Base-by-base conservation (phyloP, 2,113 vertebrate genomes). In the Malurus melanocephalus region DNA sequence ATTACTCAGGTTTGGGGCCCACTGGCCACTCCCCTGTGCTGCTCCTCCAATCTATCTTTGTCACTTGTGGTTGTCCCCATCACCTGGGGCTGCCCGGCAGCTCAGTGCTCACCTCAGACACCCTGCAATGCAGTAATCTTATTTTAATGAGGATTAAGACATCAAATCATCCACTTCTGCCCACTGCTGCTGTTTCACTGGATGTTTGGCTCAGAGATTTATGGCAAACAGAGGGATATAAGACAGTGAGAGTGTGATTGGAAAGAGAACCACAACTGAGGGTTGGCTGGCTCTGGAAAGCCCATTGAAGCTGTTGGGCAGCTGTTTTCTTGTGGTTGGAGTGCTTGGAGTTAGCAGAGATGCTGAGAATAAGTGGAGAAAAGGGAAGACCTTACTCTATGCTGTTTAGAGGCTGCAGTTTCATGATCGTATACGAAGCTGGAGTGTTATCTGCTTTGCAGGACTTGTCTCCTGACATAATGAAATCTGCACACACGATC, bases 381-480 rank as follows among this genome's bases (percentile, higher is more conserved):
- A 18, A 69, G 35, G 35, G 28, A 38, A 71, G 4, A 57, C 75
- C 96, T 48, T 80, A 67, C 26, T 97, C 97, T 9, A 52, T 98
- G 6, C 96, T 98, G 15, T 97, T 98, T 21, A 97, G 97, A 69
- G 98, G 98, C 20, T 97, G 97, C 27, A 95, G 98, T 55, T 98
- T 93, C 85, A 5, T 98, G 91, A 4, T 95, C 3, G 1, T 57
- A 0, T 98, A 98, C 10, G 93, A 98, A 93, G 16, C 80, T 30
- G 98, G 98, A 17, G 97, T 96, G 6, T 23, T 95, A 1, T 59
- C 91, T 71, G 97, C 97, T 84, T 45, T 98, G 43, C 6, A 9
- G 13, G 85, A 96, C 1, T 43, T 97, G 43, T 90, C 96, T 1
- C 98, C 98, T 9, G 96, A 93, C 92, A 87, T 98, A 4, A 22